phyloP scores from a whole-genome alignment of 2,888 invertebrate species.

The Melangyna quadrimaculata region DNA sequence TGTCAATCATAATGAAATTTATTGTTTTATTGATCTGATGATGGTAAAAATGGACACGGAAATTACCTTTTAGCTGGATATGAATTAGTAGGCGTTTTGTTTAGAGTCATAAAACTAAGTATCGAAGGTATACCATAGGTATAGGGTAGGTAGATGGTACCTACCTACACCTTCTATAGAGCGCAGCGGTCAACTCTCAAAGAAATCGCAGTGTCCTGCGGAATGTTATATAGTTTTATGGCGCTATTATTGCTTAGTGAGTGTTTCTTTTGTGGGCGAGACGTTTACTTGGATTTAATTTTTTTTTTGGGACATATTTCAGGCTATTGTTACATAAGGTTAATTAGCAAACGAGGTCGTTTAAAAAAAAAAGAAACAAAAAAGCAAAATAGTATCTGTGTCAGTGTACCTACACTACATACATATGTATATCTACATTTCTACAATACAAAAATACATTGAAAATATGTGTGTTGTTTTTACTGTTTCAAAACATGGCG shows the following conservation, averaged over 20 bases:
- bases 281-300: conserved; percentile 18
- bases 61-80: conserved; percentile 6
- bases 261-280: conserved; percentile 23
- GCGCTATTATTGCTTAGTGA: conserved; percentile 23
- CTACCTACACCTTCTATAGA: too few species aligned
- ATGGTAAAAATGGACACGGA: conserved; percentile 21
- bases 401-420: too few species aligned
- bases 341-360: background rate
- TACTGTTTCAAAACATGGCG: too few species aligned
- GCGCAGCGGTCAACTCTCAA: conserved; percentile 61
- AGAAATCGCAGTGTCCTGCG: conserved; percentile 39
- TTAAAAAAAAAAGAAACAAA: background rate
- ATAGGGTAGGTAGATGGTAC: background rate
- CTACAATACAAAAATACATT: too few species aligned
- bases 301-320: background rate
- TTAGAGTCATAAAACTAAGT: conserved; percentile 54
- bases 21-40: conserved; percentile 62
- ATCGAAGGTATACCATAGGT: background rate
- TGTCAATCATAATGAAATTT: conserved; percentile 61
- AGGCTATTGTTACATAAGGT: background rate
- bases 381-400: background rate
- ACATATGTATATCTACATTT: too few species aligned
- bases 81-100: conserved; percentile 60
- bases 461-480: too few species aligned
- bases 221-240: conserved; percentile 56